Evolutionary conservation across 2,888 invertebrate species (phyloP), one percentile per base, ranked within the genome.

Genomic region (Cephalotes varians): DNA sequence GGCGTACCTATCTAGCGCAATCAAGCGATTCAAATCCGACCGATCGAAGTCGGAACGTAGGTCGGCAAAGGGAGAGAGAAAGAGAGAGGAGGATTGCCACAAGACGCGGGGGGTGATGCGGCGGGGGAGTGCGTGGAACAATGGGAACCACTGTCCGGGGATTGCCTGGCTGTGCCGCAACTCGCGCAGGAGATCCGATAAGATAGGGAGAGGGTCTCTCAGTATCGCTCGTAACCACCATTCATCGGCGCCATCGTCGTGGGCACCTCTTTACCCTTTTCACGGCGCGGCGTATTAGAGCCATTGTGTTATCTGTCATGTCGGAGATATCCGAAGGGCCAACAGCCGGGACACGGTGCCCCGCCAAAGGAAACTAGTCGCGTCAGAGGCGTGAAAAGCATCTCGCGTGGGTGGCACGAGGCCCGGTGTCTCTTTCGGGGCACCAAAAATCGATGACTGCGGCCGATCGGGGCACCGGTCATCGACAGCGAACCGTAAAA

Each of bases 221-320:
- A n/a, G 58, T 58, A 56, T 60, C 79, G 64, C 60, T 81, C 64
- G 76, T 65, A 77, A 79, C 85, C 82, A 83, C 91, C 91, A 93
- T 93, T 92, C 92, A 93, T 93, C 91, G 92, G 88, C 88, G 90
- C 91, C 91, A 89, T 85, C 87, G 86, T 84, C 86, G 85, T 84
- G 86, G 89, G 82, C 89, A 89, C 85, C 88, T 90, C 89, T 91
- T 92, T 89, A 90, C 91, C 91, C 91, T 93, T 92, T 93, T 91
- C 91, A 91, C 88, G 88, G 87, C 86, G 87, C 90, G 89, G 91
- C 90, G 90, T 93, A 93, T 93, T 93, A 93, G 92, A 93, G 90
- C 91, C 92, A 93, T 93, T 93, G 93, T 93, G 91, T 93, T 93
- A 93, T 93, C 93, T 92, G 93, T 93, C 93, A 93, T 90, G 92